These are phyloP conservation scores for Passer domesticus DNA, from an alignment of 2,113 vertebrate genomes.

Conservation along the genomic window DNA sequence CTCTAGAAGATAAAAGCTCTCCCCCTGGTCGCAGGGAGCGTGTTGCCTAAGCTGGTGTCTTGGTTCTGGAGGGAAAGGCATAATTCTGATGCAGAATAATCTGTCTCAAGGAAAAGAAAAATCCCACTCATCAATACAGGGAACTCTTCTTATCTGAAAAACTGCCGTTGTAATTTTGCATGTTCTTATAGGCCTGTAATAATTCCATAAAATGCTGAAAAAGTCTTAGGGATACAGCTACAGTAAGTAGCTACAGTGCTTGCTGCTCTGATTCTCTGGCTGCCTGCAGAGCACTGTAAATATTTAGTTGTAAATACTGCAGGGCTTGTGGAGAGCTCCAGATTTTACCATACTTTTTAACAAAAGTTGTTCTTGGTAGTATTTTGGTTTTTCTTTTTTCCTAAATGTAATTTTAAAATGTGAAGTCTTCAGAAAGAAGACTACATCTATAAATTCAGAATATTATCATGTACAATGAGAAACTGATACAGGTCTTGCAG, in stretches of 20 bases:
- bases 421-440: background rate
- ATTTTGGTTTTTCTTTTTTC: background rate
- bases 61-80: background rate
- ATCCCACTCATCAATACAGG: accelerated
- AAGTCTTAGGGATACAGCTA: background rate
- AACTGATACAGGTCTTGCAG: background rate
- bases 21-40: accelerated
- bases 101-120: background rate
- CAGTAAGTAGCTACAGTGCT: background rate
- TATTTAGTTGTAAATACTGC: background rate
- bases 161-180: background rate
- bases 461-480: background rate
- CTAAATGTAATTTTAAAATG: background rate
- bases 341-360: background rate
- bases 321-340: background rate
- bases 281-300: background rate
- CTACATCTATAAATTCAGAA: background rate
- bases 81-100: background rate
- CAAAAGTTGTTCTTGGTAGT: background rate
- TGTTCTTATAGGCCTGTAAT: too few relatives aligned
- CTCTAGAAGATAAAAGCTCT: background rate
- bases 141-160: background rate
- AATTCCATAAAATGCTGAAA: accelerated
- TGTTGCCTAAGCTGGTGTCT: background rate
- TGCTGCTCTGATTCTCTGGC: background rate